Evolutionary conservation across 2,113 vertebrate genomes (phyloP), one percentile per base, ranked within the genome.

Genomic region (Neotoma lepida): DNA sequence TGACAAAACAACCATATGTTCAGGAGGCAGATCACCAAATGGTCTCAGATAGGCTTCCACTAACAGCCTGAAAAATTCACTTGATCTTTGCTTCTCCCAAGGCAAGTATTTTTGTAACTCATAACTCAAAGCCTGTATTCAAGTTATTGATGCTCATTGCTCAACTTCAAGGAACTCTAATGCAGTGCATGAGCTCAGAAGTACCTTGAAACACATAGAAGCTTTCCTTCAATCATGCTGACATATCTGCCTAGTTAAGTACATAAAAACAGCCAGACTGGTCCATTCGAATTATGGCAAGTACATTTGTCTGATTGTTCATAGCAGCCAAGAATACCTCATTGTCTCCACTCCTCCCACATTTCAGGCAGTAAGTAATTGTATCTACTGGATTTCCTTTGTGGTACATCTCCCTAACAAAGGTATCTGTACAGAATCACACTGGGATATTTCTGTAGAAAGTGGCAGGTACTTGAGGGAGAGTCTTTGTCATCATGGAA

Each of bases 41-140:
- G 76, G 6, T 92, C n/a, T 88, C 66, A 54, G 46, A 88, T 24
- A 56, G 61, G 77, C 30, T 74, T 95, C 56, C 74, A 91, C 51
- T 93, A 93, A 93, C 9, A 93, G 35, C 70, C 39, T 71, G 20
- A 74, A 88, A 92, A 93, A 77, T 39, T 86, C 41, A 30, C 51
- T 82, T 92, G 44, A 81, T 97, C 80, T 95, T 89, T 81, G 18
- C 46, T 93, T 12, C 9, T 94, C 14, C 9, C 64, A 94, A 91
- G 56, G 64, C 49, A 94, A 96, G 90, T 88, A 87, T 93, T 93
- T 96, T 96, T 89, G 61, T 93, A 91, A 84, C 5, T 82, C 86
- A 54, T 39, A 82, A 81, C 80, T n/a, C 24, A 54, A 49, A 39
- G 12, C 6, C 39, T 86, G 10, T 30, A 28, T 89, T 85, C 33